Percentiles rank a stretch among this genome's conserved stretches.
These are phyloP conservation scores for Parotocinclus haroldoi DNA, from an alignment of 2,797 vertebrate species.

Conservation along the genomic window DNA sequence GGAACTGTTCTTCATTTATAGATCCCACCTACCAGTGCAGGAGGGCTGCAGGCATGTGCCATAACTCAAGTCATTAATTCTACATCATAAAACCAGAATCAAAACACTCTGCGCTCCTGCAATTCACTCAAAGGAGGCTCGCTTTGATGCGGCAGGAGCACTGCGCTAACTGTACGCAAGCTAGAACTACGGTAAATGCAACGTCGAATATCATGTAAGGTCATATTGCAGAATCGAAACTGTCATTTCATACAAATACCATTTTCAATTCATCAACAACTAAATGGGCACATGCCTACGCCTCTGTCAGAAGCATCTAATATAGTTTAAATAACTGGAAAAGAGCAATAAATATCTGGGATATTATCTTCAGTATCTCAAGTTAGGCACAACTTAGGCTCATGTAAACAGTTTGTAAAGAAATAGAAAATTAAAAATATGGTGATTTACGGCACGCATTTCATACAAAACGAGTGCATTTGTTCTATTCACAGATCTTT, in stretches of 20 bases:
- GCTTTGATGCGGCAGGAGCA: too few species aligned
- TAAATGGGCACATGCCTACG: not conserved
- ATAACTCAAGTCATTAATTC: not conserved
- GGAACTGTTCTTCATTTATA: not conserved
- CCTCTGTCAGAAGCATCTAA: not conserved
- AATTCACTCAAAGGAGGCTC: too few species aligned
- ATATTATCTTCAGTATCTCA: conserved; percentile 46
- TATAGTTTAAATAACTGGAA: conserved; percentile 36
- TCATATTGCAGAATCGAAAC: too few species aligned
- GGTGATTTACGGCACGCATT: conserved; percentile 35
- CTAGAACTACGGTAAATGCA: too few species aligned
- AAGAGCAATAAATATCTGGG: conserved; percentile 54
- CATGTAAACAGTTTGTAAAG: conserved; percentile 65
- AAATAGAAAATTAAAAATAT: conserved; percentile 37
- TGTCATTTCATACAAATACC: too few species aligned
- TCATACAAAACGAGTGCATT: conserved; percentile 51
- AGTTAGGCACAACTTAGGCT: conserved; percentile 72
- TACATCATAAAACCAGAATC: not conserved
- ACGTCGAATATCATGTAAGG: too few species aligned
- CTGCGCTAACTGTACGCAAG: too few species aligned
- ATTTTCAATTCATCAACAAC: too few species aligned
- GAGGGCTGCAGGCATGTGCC: not conserved
- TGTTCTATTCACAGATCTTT: conserved; percentile 43
- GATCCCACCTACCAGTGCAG: not conserved
- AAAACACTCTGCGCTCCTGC: too few species aligned